Evolutionary conservation across 2,888 invertebrate species (phyloP).

Genomic region (Trichopoda pennipes): DNA sequence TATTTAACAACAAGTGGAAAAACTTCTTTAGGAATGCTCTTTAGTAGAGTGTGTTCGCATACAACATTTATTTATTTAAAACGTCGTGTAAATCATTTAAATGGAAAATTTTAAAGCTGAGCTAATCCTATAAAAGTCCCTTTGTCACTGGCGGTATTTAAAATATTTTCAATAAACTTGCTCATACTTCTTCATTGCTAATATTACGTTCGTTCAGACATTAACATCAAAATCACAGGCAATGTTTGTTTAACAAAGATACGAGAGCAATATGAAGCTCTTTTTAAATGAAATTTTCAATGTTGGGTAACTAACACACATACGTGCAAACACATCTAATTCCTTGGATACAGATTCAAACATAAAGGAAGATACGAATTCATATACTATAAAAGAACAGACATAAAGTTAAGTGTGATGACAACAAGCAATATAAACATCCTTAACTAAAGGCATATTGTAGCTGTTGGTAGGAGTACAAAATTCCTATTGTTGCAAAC

Average conservation of each 20-base stretch:
- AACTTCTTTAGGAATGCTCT: no score
- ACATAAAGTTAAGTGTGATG: constrained; percentile 15
- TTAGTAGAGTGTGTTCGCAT: background rate
- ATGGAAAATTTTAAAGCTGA: constrained; percentile 42
- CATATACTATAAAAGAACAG: constrained; percentile 1
- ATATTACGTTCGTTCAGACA: background rate
- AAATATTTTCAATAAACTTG: constrained; percentile 39
- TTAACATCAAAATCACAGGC: constrained; percentile 49
- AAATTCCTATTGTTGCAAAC: background rate
- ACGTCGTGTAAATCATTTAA: constrained; percentile 30
- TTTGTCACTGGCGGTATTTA: constrained; percentile 41
- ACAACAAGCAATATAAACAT: constrained; percentile 33
- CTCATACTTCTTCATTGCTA: background rate
- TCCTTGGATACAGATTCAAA: background rate
- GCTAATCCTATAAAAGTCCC: constrained; percentile 60
- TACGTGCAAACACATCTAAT: background rate
- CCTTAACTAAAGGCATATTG: constrained; percentile 17
- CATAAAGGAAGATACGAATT: background rate
- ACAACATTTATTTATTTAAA: constrained; percentile 11
- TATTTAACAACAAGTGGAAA: no score
- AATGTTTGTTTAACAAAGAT: constrained; percentile 50
- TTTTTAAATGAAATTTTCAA: constrained; percentile 52
- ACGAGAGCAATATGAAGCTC: constrained; percentile 26
- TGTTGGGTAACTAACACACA: constrained; percentile 4
- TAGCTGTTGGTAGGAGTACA: background rate